Evolutionary conservation across 2,797 vertebrate genomes (phyloP), one percentile per base, ranked within the genome.

Genomic region (Hippopotamyrus pictus): DNA sequence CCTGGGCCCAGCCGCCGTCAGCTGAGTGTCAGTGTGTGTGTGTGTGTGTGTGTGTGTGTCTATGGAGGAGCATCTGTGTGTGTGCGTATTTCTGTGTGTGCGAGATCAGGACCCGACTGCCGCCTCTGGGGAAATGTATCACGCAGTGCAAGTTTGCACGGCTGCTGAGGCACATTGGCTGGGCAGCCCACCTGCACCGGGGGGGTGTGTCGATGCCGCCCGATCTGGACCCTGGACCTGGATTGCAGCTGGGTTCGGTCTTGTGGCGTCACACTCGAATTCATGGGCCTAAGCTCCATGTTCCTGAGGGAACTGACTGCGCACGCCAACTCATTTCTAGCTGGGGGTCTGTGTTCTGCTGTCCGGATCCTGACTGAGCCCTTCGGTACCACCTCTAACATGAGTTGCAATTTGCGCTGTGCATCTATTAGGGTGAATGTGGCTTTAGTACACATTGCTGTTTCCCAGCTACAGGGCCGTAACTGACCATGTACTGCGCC

Each of bases 1-100:
- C 93, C 92, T 92, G 89, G 91, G 91, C 91, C 94, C 90, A 90
- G 92, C 91, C 89, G 89, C 93, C 33, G 88, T 93, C 93, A 92
- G 88, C 93, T 93, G 92, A 92, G 92, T 91, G 93, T 92, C 88
- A 91, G 89, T 89, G 76, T 88, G 65, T 76, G 82, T 85, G 86
- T 91, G 90, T 53, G 51, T 53, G 12, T 51, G 50, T 51, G 48
- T 46, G 46, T 48, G 48, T 50, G 48, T 50, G 48, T 90, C 90
- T 46, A 22, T 91, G 46, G 7, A 48, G 46, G 7, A 9, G 46
- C 7, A 8, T 48, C 46, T 48, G 51, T 17, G 1, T 54, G 57
- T 90, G 62, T 90, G 79, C 88, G 92, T 53, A 2, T 53, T 1
- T 11, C 90, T 62, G 25, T 37, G 59, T 87, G 51, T 1, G 5